Conservation (phyloP, 1,140 invertebrate genomes). For the Uloborus diversus region DNA sequence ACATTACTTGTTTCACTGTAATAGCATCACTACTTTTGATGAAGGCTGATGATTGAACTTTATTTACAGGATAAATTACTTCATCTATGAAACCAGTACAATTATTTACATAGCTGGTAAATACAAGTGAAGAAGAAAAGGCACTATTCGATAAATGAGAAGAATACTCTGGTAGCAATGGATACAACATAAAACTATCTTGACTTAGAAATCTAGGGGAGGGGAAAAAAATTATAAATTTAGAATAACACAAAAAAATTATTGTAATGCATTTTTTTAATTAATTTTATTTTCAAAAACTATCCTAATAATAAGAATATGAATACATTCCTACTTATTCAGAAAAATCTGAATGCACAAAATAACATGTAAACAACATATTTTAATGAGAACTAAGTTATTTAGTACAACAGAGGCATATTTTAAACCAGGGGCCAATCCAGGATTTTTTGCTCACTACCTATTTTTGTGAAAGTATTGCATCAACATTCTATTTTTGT, state of each 20-base stretch:
- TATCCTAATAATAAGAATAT: too few relatives aligned
- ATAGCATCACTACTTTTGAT: neutral
- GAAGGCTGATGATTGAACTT: neutral
- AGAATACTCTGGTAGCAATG: neutral
- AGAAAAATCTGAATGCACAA: neutral
- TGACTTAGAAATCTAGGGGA: conserved; percentile 20
- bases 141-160: conserved; percentile 18
- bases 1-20: conserved; percentile 10
- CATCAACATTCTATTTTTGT: too few relatives aligned
- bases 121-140: conserved; percentile 11
- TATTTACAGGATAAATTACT: conserved; percentile 33
- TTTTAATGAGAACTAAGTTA: too few relatives aligned
- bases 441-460: too few relatives aligned
- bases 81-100: conserved; percentile 21
- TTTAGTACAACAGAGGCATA: too few relatives aligned
- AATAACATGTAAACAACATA: too few relatives aligned
- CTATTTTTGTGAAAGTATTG: too few relatives aligned
- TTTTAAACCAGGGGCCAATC: too few relatives aligned
- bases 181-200: conserved; percentile 8
- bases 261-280: neutral
- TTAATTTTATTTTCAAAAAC: too few relatives aligned
- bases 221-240: neutral
- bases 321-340: too few relatives aligned
- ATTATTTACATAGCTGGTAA: conserved; percentile 45
- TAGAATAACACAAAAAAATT: neutral